Conservation (phyloP, 1,140 invertebrate species). For the Zaprionus davidi region DNA sequence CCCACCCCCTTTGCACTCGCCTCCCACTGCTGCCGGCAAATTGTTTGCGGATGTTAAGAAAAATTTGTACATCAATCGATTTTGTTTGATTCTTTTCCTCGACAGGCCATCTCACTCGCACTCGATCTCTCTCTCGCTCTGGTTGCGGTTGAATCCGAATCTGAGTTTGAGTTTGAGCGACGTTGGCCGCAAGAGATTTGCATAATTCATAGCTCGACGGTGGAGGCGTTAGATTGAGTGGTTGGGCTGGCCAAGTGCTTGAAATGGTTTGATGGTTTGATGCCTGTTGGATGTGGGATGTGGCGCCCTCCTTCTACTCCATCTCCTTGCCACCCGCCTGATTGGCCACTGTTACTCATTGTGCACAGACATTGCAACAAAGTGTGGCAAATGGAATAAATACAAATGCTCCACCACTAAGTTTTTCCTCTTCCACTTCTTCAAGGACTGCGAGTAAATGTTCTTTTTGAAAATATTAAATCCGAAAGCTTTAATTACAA, state of each 20-base stretch:
- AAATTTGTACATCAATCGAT: constrained; percentile 83
- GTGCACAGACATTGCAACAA: constrained; percentile 4
- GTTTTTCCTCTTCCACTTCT: not conserved
- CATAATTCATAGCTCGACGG: constrained; percentile 74
- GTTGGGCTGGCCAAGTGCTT: constrained; percentile 43
- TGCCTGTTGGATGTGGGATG: not conserved
- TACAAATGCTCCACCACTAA: not conserved
- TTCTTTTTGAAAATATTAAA: not conserved
- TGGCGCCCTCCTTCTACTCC: not conserved
- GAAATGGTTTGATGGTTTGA: constrained; percentile 2
- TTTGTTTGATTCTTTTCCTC: constrained; percentile 72
- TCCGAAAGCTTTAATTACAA: not conserved
- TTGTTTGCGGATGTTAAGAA: constrained; percentile 79
- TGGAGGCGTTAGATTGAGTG: constrained; percentile 56
- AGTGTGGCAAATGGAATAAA: not conserved
- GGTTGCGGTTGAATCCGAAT: not conserved
- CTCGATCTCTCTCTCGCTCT: not conserved
- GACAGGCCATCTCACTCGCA: constrained; percentile 1
- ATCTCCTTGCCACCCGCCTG: not conserved
- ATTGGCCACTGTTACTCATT: constrained; percentile 1
- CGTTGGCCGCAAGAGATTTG: constrained; percentile 77
- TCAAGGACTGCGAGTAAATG: not conserved
- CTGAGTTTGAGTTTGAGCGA: constrained; percentile 32
- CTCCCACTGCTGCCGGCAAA: constrained; percentile 37
- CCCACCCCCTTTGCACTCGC: not conserved